phyloP scores from a whole-genome alignment of 53 echinoderm and acorn worm species.

The Apostichopus leukothele region DNA sequence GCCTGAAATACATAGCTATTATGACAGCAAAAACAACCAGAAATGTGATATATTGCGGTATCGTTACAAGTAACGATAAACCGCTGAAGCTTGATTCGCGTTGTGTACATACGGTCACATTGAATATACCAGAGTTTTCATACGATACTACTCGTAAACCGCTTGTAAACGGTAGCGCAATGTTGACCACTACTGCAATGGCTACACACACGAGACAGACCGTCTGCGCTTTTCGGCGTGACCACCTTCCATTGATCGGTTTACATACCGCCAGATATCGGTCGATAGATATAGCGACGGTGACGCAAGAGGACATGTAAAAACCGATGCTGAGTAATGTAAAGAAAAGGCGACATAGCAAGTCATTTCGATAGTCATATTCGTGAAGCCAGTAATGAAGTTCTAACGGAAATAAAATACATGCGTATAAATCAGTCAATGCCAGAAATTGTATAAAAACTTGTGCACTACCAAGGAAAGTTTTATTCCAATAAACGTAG shows the following conservation, averaged over 20 bases:
- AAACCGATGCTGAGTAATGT: slow-evolving; percentile 31
- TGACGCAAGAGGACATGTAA: slow-evolving; percentile 54
- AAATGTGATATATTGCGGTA: slow-evolving; percentile 7
- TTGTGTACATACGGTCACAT: slow-evolving; percentile 6
- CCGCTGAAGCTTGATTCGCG: not conserved
- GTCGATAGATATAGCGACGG: slow-evolving; percentile 65
- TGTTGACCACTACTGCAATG: not conserved
- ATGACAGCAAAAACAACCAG: slow-evolving; percentile 11
- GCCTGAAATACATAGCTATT: not conserved
- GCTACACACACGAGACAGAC: slow-evolving; percentile 41
- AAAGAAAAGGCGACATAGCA: slow-evolving; percentile 17
- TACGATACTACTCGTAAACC: not conserved
- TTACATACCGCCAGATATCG: slow-evolving; percentile 66
- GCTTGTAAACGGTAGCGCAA: slow-evolving; percentile 1
- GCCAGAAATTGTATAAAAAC: slow-evolving; percentile 60
- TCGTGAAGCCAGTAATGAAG: slow-evolving; percentile 27
- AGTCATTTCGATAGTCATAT: slow-evolving; percentile 17
- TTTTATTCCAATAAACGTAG: slow-evolving; percentile 60
- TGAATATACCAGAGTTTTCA: not conserved
- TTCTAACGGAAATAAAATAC: slow-evolving; percentile 34
- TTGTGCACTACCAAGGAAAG: slow-evolving; percentile 57
- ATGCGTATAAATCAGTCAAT: slow-evolving; percentile 39
- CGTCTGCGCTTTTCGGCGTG: slow-evolving; percentile 51
- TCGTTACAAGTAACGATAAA: not conserved
- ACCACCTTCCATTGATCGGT: slow-evolving; percentile 51